Evolutionary conservation across 2,888 invertebrate species (phyloP), one percentile per base, ranked within the genome.

Genomic region (Hoplodrina blanda): DNA sequence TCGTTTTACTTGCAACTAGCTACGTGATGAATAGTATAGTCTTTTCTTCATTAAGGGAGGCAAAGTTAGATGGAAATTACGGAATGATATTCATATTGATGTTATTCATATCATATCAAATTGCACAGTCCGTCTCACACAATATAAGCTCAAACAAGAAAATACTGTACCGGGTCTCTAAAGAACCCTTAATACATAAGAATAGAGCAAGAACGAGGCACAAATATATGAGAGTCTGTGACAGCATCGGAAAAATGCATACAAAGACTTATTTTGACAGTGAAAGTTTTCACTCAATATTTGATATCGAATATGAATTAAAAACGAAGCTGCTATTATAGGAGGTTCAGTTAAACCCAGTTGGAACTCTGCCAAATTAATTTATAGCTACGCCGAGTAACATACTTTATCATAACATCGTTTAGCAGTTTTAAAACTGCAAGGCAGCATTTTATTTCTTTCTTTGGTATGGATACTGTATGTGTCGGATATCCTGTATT

Each of bases 351-450:
- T 75, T 69, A 69, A 65, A 65, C 62, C 64, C 30, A 53, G 57
- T 76, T 80, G 80, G 80, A 80, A 65, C 62, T n/a, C 17, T 56
- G 80, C 80, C 80, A 80, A 80, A 82, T 79, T 79, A 79, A 82
- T 83, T 76, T 83, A 83, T 75, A 70, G 64, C 61, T 53, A 75
- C 83, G 76, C 69, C 69, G 66, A 55, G 80, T 62, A 78, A 71
- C 72, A 66, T 78, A 83, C 63, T 80, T 69, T 80, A 83, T 79
- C 83, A 83, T 80, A 80, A 75, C 61, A 83, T 80, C 76, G 66
- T 80, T 75, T 83, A 80, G 44, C 78, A 50, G 72, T 77, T 63
- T 62, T 53, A 56, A 76, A 76, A 63, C 60, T 67, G 54, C 50
- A 63, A 68, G n/a, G 53, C 13, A 37, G 56, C 55, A 66, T 64